Evolutionary conservation across 2,888 invertebrate genomes (phyloP).

Genomic region (Graphium colonna): DNA sequence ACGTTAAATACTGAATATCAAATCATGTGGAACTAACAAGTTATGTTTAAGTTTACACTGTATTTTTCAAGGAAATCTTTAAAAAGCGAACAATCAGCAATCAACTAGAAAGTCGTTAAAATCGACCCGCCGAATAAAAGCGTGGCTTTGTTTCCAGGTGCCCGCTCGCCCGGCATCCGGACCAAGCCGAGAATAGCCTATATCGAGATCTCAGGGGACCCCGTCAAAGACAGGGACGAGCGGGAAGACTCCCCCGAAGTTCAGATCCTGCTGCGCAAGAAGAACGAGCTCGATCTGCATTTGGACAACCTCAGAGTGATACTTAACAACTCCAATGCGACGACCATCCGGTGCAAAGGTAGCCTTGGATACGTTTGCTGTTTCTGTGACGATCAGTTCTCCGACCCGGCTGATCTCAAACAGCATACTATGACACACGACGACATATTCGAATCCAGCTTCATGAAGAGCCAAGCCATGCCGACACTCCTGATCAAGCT

Average conservation of each 20-base stretch:
- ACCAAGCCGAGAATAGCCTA: constrained; percentile 11
- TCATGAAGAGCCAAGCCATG: constrained; percentile 35
- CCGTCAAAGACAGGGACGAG: background rate
- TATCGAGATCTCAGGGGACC: constrained; percentile 9
- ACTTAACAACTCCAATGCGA: constrained; percentile 46
- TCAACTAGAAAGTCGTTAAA: background rate
- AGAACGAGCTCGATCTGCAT: constrained; percentile 50
- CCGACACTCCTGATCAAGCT: constrained; percentile 26
- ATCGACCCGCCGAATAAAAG: background rate
- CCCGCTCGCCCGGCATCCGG: constrained; percentile 3
- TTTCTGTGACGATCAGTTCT: constrained; percentile 54
- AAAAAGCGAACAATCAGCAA: background rate
- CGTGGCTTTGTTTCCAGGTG: constrained; percentile 11
- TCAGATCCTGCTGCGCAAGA: constrained; percentile 27
- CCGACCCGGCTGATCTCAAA: constrained; percentile 47
- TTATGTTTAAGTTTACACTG: no score
- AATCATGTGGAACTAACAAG: no score
- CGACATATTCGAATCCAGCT: constrained; percentile 37
- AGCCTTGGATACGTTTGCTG: constrained; percentile 50
- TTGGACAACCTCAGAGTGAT: constrained; percentile 53
- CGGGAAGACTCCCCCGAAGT: constrained; percentile 31
- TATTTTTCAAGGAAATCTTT: no score
- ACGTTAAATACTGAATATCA: no score
- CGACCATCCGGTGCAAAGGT: constrained; percentile 49
- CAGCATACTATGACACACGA: constrained; percentile 45